Evolutionary conservation across 2,113 vertebrate species (phyloP), one percentile per base, ranked within the genome.

Genomic region (Dipodomys stephensi): DNA sequence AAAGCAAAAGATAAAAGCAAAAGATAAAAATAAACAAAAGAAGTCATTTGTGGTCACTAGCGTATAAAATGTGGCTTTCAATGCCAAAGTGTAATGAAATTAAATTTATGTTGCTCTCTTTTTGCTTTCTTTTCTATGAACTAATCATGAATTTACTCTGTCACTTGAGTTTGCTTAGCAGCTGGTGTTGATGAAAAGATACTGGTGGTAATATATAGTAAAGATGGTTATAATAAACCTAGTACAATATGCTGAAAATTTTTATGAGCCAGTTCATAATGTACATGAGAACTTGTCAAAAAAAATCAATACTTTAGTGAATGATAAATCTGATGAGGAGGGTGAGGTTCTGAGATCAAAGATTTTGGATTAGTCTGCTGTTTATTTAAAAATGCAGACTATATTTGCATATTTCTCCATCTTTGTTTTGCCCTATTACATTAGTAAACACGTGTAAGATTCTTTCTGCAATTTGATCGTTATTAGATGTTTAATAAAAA

Each of bases 131-230:
- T 82, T 88, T 88, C 96, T 95, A 93, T 95, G 96, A 97, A 97
- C 96, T 95, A 97, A 95, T 95, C 96, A 90, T 96, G 96, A 95
- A 97, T 96, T 97, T 97, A 95, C 94, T 97, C 84, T 96, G 87
- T 96, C 95, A 94, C 77, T 90, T 92, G 90, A 87, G 96, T 97
- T 97, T 98, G 93, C 95, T 97, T 97, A 98, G 95, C 95, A 98
- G 97, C 97, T 95, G 86, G 94, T 92, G 93, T 88, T 96, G 92
- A 92, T 86, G 96, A 97, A 98, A 97, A 98, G 97, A 97, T 90
- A 94, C 94, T 97, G 92, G 73, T 95, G 84, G 95, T 95, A 85
- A 97, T 97, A 97, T 96, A 89, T 94, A 94, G 93, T 78, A 91
- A 91, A 71, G 72, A 86, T 39, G n/a, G 74, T 83, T 94, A 32